phyloP scores from a whole-genome alignment of 2,888 invertebrate species.

The Cacoxenus indagator region DNA sequence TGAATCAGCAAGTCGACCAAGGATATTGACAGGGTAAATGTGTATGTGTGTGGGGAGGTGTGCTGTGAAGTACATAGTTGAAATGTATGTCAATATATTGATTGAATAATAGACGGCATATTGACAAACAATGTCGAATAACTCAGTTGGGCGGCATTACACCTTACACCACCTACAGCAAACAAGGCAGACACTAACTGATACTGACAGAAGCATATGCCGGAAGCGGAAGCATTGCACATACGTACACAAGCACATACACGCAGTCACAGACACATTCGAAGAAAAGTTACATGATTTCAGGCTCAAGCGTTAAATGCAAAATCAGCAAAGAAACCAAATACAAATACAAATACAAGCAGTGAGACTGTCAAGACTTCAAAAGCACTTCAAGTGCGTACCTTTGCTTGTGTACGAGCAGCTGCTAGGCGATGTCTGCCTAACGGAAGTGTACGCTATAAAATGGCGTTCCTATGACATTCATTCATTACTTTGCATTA shows the following conservation, averaged over 20 bases:
- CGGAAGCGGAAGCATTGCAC: conserved; percentile 17
- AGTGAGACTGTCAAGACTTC: conserved; percentile 29
- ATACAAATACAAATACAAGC: not conserved
- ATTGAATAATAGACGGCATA: conserved; percentile 63
- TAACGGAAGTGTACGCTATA: not conserved
- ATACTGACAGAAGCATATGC: conserved; percentile 29
- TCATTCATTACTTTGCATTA: too few species aligned
- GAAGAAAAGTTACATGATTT: not conserved
- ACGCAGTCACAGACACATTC: not conserved
- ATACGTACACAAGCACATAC: conserved; percentile 27
- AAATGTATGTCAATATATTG: conserved; percentile 62
- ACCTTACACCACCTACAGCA: not conserved
- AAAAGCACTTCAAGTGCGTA: conserved; percentile 53
- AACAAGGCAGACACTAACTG: not conserved
- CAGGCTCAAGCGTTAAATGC: not conserved
- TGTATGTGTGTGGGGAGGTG: not conserved
- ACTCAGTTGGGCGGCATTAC: conserved; percentile 36
- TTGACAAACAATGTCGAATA: conserved; percentile 61
- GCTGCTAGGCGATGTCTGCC: not conserved
- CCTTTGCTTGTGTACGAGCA: not conserved
- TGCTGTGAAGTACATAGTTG: conserved; percentile 38
- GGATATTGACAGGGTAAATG: conserved; percentile 19
- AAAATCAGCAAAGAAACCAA: conserved; percentile 3
- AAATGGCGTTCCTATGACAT: not conserved
- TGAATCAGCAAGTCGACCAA: not conserved